Evolutionary conservation across 2,113 vertebrate species (phyloP), one percentile per base, ranked within the genome.

Genomic region (Colistium nudipinnis): DNA sequence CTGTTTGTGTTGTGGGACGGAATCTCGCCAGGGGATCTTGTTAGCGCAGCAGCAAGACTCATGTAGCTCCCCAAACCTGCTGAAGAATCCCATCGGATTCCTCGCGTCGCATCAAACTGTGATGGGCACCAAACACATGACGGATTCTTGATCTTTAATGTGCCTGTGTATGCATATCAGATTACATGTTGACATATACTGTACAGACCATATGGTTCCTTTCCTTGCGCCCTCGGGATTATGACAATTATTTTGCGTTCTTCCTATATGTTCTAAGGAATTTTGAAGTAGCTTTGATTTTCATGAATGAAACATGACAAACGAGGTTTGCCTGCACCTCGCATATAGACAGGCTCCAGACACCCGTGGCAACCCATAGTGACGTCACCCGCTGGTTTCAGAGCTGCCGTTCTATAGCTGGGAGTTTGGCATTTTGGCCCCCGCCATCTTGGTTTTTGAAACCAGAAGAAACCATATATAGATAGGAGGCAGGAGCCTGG

Each of bases 1-100:
- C 10, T 2, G 2, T 59, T 28, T 67, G 52, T 20, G 51, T 28
- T 57, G 7, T 20, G 59, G 64, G 41, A 33, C 10, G n/a, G 20
- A 53, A 69, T 65, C 66, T 54, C 20, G 16, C 52, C 45, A 14
- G 76, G 62, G 62, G 60, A 69, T 60, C 54, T 75, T 31, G 73
- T 74, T 12, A 39, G 31, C 22, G 60, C 59, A 47, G 65, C 59
- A 47, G 65, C 75, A 47, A 11, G 49, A 70, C 43, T 55, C 61
- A 1, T 24, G 62, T 13, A 11, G 55, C 60, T 43, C 13, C n/a
- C 59, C 49, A 5, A 33, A 62, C n/a, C 39, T 19, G 27, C 52
- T 27, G 44, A 38, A 39, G 38, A 62, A 44, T 51, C 14, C 9
- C 14, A 60, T 44, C 59, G 24, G 47, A 67, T 49, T 57, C 49